Percentiles rank a stretch among this genome's conserved stretches.
Evolutionary conservation across 2,797 vertebrate species (phyloP).

Genomic region (Neolamprologus multifasciatus): DNA sequence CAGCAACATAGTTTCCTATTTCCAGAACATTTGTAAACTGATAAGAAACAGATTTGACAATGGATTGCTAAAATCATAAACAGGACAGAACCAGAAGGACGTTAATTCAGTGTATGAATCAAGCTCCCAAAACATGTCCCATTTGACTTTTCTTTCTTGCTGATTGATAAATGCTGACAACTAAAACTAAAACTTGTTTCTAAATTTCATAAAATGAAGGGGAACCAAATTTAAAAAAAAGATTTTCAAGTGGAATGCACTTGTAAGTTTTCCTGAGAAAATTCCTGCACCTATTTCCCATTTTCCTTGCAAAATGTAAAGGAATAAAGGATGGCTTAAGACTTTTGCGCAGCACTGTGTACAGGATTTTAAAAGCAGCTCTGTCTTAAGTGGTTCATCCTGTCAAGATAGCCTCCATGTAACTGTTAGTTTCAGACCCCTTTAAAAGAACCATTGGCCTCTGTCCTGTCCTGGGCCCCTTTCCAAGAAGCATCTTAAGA

Average conservation of each 20-base stretch:
- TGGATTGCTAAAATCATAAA: neutral
- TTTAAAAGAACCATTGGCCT: neutral
- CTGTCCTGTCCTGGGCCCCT: neutral
- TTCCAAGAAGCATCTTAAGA: neutral
- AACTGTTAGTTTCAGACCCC: neutral
- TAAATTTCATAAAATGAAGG: neutral
- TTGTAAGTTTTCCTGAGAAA: neutral
- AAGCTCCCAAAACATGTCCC: neutral
- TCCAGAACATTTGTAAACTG: neutral
- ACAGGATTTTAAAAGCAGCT: neutral
- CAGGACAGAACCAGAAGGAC: neutral
- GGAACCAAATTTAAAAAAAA: accelerated
- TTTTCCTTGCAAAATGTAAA: neutral
- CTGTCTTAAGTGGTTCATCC: neutral
- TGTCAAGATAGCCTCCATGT: neutral
- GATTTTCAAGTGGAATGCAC: neutral
- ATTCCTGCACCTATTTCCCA: neutral
- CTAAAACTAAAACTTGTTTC: neutral
- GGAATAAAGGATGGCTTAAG: neutral
- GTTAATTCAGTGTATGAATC: neutral
- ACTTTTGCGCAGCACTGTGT: neutral
- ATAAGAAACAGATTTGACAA: neutral
- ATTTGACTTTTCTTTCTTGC: neutral
- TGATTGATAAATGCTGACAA: neutral
- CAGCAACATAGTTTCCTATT: neutral